Base-by-base conservation (phyloP, 53 echinoderm and acorn worm genomes). In the Luidia sarsii region DNA sequence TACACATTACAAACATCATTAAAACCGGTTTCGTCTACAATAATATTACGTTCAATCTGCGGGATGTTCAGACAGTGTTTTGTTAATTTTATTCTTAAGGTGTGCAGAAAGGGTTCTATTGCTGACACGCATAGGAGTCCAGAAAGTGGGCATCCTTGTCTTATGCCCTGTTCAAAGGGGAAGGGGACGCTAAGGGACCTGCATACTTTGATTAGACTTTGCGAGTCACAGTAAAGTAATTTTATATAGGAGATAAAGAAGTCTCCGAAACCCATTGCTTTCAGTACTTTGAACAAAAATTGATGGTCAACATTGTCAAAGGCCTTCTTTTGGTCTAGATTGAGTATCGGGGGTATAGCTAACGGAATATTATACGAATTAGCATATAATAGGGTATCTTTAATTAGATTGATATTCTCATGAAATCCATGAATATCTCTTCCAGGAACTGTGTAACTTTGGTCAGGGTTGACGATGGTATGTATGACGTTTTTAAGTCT, bases 341-440 rank as follows among this genome's bases (percentile, higher is more conserved):
- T 15, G 5, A 51, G 15, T 4, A 51, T 21, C 16, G n/a, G n/a
- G n/a, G n/a, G n/a, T n/a, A n/a, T n/a, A n/a, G 51, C 51, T 51
- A 51, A 51, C 3, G 51, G 18, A 51, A 51, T 51, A 51, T 51
- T 51, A 51, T 51, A 3, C 3, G 16, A 7, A 51, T 51, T 51
- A 4, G 3, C 15, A 51, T 51, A n/a, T n/a, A n/a, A n/a, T n/a
- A n/a, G n/a, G n/a, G n/a, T n/a, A n/a, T n/a, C n/a, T n/a, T n/a
- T n/a, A 51, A n/a, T n/a, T n/a, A 18, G 21, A 51, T 85, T 29
- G 39, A 85, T 50, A 2, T 83, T 7, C 65, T 35, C 61, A n/a
- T 80, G 41, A 60, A 86, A 82, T 8, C 27, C n/a, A 67, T 82
- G 67, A 15, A 90, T 81, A 3, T 67, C 48, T 56, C 90, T 46